These are phyloP conservation scores for Apostichopus japonicus DNA, from an alignment of 35 echinoderm and acorn worm species.

Conservation along the genomic window DNA sequence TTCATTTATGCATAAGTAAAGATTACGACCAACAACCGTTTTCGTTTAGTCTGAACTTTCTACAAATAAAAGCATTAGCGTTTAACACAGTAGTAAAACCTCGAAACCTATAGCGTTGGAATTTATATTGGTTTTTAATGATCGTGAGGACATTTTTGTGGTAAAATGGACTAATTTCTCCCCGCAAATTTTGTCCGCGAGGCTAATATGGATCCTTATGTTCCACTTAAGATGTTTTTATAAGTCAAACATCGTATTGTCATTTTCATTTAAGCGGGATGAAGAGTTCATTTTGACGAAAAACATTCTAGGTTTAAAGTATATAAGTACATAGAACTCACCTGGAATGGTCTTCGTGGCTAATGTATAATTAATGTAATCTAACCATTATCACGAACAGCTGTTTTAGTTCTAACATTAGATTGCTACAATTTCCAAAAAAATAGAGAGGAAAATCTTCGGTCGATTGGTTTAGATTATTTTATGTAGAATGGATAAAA, in stretches of 20 bases:
- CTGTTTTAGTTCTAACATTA: no score
- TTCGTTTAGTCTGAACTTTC: not conserved
- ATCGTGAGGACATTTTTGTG: not conserved
- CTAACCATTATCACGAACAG: no score
- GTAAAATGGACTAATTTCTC: not conserved
- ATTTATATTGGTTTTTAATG: slow-evolving; percentile 6
- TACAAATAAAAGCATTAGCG: not conserved
- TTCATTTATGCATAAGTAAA: no score
- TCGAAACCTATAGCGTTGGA: not conserved
- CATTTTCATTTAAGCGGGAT: not conserved
- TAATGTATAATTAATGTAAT: no score
- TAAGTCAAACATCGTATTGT: not conserved
- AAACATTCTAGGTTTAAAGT: not conserved
- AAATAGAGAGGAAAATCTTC: no score
- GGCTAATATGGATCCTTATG: not conserved
- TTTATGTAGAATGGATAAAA: no score
- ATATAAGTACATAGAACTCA: no score
- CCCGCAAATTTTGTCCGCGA: not conserved
- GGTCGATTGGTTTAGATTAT: no score
- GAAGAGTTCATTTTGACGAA: not conserved
- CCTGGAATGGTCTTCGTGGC: no score
- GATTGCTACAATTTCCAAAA: no score
- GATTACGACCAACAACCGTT: no score
- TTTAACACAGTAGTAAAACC: not conserved
- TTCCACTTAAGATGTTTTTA: not conserved